Evolutionary conservation across 2,888 invertebrate species (phyloP).

Genomic region (Tenthredo amoena): DNA sequence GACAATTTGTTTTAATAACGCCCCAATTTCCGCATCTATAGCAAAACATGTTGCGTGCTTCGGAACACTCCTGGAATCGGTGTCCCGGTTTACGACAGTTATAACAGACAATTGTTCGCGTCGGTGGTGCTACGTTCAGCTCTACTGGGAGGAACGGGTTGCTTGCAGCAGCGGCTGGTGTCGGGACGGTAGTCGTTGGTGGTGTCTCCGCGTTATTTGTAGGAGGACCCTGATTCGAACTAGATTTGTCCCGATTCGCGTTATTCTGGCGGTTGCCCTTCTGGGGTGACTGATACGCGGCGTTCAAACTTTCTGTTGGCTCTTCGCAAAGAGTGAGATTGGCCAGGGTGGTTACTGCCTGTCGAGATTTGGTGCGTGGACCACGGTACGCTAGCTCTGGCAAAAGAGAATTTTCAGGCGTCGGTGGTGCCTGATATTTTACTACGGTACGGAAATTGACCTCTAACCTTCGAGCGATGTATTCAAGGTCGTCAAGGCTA

Average conservation of each 20-base stretch:
- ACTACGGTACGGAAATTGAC: background rate
- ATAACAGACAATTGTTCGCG: background rate
- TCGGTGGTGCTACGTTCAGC: background rate
- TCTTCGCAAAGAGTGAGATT: background rate
- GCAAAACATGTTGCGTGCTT: background rate
- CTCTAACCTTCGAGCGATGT: too few relatives aligned
- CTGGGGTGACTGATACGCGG: background rate
- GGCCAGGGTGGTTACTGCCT: background rate
- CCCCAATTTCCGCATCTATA: background rate
- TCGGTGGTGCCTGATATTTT: background rate
- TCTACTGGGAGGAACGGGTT: background rate
- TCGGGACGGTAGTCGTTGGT: background rate
- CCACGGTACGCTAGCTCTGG: background rate
- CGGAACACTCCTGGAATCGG: background rate
- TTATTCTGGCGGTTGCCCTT: background rate
- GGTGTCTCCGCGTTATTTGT: background rate
- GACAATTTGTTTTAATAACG: too few relatives aligned
- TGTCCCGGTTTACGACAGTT: conserved; percentile 1
- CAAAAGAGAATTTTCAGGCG: background rate
- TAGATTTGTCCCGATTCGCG: background rate
- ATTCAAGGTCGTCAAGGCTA: too few relatives aligned
- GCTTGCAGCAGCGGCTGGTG: background rate
- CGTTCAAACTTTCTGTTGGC: background rate
- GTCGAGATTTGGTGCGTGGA: background rate
- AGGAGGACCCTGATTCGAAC: background rate